Conservation (phyloP, 2,888 invertebrate species). For the Pegoplata infirma region DNA sequence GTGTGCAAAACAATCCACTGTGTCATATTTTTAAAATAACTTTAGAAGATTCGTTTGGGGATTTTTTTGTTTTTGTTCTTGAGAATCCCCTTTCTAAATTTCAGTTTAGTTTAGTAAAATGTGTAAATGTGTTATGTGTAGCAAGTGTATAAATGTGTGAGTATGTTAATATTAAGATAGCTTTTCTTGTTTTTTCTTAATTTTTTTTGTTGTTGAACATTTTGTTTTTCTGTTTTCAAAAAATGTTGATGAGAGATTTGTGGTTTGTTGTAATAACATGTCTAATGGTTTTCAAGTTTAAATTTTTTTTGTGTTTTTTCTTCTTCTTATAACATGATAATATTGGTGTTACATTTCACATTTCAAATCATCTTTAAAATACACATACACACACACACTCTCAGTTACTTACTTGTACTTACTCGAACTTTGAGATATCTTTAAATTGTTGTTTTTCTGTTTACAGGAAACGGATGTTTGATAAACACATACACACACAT, state of each 20-base stretch:
- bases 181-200: not conserved
- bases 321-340: slow-evolving; percentile 30
- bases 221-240: not conserved
- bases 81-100: not conserved
- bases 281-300: slow-evolving; percentile 49
- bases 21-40: not conserved
- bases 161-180: not conserved
- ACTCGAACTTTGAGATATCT: not conserved
- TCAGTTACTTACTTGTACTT: too few species aligned
- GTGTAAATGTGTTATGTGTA: too few species aligned
- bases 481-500: slow-evolving; percentile 26
- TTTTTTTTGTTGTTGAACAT: not conserved
- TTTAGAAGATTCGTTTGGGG: not conserved
- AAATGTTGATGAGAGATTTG: not conserved
- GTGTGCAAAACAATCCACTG: not conserved
- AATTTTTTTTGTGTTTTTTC: slow-evolving; percentile 41
- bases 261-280: slow-evolving; percentile 48
- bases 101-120: not conserved
- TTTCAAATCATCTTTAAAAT: slow-evolving; percentile 23
- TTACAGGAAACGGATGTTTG: slow-evolving; percentile 56
- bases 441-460: not conserved
- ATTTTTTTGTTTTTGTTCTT: not conserved
- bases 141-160: too few species aligned
- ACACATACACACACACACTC: not conserved
- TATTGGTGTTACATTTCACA: slow-evolving; percentile 46